These are phyloP conservation scores for Acleris sparsana DNA, from an alignment of 2,888 invertebrate species.

Conservation along the genomic window DNA sequence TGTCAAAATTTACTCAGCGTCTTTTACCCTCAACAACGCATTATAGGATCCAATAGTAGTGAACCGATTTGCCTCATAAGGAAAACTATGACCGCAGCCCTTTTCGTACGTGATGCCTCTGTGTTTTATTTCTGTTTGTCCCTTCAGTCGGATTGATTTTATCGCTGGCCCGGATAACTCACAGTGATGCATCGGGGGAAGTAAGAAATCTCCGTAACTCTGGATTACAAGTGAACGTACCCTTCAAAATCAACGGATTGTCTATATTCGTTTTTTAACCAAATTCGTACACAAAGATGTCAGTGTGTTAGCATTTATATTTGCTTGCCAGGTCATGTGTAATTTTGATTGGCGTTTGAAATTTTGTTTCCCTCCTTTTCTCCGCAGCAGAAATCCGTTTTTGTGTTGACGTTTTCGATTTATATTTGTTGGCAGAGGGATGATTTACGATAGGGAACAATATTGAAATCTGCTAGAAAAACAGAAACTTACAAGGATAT, in stretches of 20 bases:
- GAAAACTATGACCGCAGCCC: conserved; percentile 39
- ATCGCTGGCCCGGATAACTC: conserved; percentile 35
- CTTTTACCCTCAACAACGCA: conserved; percentile 35
- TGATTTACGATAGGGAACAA: conserved; percentile 28
- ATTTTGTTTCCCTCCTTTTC: conserved; percentile 33
- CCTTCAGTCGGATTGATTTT: conserved; percentile 41
- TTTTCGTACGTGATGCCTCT: conserved; percentile 41
- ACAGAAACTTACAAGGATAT: conserved; percentile 19
- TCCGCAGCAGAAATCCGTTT: conserved; percentile 24
- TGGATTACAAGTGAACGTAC: conserved; percentile 30
- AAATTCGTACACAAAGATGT: conserved; percentile 29
- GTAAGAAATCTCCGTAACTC: conserved; percentile 30
- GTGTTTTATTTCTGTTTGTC: conserved; percentile 41
- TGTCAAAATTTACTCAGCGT: conserved; percentile 4
- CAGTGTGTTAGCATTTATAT: conserved; percentile 30
- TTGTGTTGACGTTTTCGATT: conserved; percentile 36
- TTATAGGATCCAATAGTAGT: conserved; percentile 39
- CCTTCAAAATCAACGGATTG: conserved; percentile 29
- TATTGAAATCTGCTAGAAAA: conserved; percentile 25
- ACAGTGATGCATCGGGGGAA: conserved; percentile 34
- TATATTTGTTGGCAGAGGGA: conserved; percentile 34
- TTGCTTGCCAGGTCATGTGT: conserved; percentile 35
- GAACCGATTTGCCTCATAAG: conserved; percentile 33
- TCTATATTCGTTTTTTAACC: conserved; percentile 21
- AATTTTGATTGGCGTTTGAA: conserved; percentile 38